Evolutionary conservation across 2,797 vertebrate genomes (phyloP), one percentile per base, ranked within the genome.

Genomic region (Luscinia luscinia): DNA sequence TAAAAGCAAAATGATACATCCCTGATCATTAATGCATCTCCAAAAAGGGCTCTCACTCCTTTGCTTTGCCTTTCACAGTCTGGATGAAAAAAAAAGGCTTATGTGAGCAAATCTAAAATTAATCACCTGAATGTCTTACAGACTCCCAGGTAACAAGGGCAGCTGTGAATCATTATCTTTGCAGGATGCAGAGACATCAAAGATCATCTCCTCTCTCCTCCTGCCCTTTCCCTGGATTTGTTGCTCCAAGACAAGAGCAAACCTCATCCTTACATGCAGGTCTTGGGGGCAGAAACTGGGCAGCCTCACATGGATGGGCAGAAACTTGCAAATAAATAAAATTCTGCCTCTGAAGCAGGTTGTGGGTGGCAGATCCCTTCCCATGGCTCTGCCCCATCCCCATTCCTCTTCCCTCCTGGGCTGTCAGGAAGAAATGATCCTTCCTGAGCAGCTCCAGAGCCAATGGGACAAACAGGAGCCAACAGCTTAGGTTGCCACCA

Each of bases 41-140:
- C 43, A 30, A 93, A 92, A 81, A 57, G 54, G 68, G 84, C n/a
- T 80, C 79, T 92, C 72, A 12, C 43, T 92, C 41, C 91, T 84
- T 74, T 34, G 51, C 74, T 78, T 76, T 61, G 64, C 75, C 89
- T 82, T 90, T 89, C 93, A 63, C 89, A 91, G 79, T 70, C 89
- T 6, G 7, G 74, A 55, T 48, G 63, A 87, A 34, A 43, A 94
- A 48, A 52, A 52, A 52, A 51, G 30, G 63, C 84, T 77, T 69
- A 49, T n/a, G 52, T 64, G 93, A 66, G 52, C 92, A 90, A 57
- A 76, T 48, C 89, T 67, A 70, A 91, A 72, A 91, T 95, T 82
- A 87, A 74, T 79, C 89, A 89, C 70, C 89, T 38, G 78, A 58
- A 49, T 59, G 76, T 73, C 94, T 90, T 83, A 70, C 82, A 74